Evolutionary conservation across 1,140 invertebrate genomes (phyloP).

Genomic region (Habropoda laboriosa): DNA sequence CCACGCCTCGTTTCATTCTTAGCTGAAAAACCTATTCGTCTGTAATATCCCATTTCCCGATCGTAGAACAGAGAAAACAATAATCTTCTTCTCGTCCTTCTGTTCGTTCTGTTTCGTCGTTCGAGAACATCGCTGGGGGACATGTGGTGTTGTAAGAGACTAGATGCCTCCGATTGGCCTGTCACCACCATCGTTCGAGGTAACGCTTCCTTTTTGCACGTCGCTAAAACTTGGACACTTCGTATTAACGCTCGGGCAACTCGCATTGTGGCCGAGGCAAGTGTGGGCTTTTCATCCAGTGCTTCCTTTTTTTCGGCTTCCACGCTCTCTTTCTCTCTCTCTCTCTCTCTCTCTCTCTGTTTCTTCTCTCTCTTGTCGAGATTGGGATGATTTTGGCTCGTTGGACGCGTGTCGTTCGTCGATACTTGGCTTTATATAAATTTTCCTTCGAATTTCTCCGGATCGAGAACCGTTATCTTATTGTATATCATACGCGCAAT

Average conservation of each 20-base stretch:
- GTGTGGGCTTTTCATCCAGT: conserved; percentile 17
- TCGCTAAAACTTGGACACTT: conserved; percentile 40
- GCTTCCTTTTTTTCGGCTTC: conserved; percentile 34
- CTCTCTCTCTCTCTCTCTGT: background rate
- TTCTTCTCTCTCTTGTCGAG: no score
- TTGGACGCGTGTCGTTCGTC: no score
- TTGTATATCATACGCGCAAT: no score
- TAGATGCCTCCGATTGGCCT: conserved; percentile 70
- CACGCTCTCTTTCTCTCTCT: background rate
- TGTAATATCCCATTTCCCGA: no score
- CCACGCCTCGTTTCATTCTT: conserved; percentile 21
- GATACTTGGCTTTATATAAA: background rate
- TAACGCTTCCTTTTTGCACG: conserved; percentile 66
- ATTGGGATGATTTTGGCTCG: no score
- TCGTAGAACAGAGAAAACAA: background rate
- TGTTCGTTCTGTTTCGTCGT: background rate
- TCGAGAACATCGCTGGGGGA: conserved; percentile 19
- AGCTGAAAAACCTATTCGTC: background rate
- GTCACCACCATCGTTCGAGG: conserved; percentile 71
- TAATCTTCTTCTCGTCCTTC: background rate
- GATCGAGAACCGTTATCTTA: no score
- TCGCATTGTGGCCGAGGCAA: conserved; percentile 33
- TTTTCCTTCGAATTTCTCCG: no score
- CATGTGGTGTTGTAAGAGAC: conserved; percentile 75
- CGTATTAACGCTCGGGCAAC: conserved; percentile 44